These are phyloP conservation scores for Oreochromis mossambicus DNA, from an alignment of 2,797 vertebrate species.

Conservation along the genomic window DNA sequence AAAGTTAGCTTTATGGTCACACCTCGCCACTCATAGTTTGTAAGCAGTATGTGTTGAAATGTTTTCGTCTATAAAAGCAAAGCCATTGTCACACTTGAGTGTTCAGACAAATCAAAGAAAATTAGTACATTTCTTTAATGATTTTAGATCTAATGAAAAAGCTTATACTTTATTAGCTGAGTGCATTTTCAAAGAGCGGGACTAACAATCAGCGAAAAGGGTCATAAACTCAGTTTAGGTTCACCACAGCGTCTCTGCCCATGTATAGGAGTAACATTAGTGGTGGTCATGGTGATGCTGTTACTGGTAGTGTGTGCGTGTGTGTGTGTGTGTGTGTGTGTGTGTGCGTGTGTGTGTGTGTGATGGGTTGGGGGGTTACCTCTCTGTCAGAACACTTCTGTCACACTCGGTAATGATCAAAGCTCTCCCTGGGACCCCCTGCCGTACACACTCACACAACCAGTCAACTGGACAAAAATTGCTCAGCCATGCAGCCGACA, in stretches of 20 bases:
- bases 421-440: constrained; percentile 75
- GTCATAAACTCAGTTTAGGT: not conserved
- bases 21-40: not conserved
- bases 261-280: constrained; percentile 26
- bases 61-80: not conserved
- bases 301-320: constrained; percentile 15
- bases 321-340: constrained; percentile 14
- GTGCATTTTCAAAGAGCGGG: not conserved
- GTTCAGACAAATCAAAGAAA: not conserved
- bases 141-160: not conserved
- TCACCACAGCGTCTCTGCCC: not conserved
- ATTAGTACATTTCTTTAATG: not conserved
- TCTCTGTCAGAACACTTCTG: constrained; percentile 79
- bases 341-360: constrained; percentile 7
- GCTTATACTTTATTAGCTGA: not conserved
- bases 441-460: constrained; percentile 68
- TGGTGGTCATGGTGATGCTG: constrained; percentile 44
- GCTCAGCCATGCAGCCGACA: constrained; percentile 70
- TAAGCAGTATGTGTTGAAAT: not conserved
- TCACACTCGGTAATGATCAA: constrained; percentile 80
- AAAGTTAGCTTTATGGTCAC: not conserved
- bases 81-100: not conserved
- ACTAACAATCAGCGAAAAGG: not conserved
- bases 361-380: constrained; percentile 51
- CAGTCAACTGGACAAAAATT: constrained; percentile 75